Conservation (phyloP, 2,113 vertebrate genomes). For the Salminus brasiliensis region DNA sequence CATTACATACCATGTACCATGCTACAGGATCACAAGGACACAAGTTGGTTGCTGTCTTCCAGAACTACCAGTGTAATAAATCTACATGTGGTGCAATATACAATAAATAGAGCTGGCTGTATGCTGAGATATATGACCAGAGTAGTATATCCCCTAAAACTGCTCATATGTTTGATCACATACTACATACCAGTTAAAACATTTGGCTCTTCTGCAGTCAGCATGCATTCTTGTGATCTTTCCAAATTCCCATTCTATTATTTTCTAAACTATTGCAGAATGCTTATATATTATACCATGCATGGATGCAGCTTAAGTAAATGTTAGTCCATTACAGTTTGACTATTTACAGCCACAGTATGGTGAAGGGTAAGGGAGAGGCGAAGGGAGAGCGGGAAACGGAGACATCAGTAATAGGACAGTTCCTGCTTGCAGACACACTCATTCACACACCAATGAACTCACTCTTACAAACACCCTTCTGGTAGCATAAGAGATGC, state of each 20-base stretch:
- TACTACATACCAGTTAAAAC: too few relatives aligned
- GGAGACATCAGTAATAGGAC: slow-evolving; percentile 1
- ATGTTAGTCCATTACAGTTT: not conserved
- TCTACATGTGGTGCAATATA: too few relatives aligned
- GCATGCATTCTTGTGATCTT: not conserved
- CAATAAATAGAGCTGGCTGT: too few relatives aligned
- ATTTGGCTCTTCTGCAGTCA: not conserved
- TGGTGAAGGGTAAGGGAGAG: not conserved
- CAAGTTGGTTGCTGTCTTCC: too few relatives aligned
- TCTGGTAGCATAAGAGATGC: not conserved
- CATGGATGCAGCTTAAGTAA: not conserved
- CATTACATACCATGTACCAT: too few relatives aligned
- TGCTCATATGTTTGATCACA: too few relatives aligned
- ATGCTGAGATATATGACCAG: too few relatives aligned
- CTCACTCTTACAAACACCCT: slow-evolving; percentile 5
- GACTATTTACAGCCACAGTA: not conserved
- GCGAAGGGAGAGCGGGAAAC: not conserved
- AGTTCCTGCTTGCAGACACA: slow-evolving; percentile 25
- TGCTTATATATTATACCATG: not conserved
- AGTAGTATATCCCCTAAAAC: too few relatives aligned
- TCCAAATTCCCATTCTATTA: not conserved
- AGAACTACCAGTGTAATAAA: too few relatives aligned
- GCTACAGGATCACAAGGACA: too few relatives aligned
- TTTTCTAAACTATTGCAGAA: too few relatives aligned
- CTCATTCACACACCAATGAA: slow-evolving; percentile 33